These are phyloP conservation scores for Ciconia maguari DNA, from an alignment of 2,113 vertebrate species.

Conservation along the genomic window DNA sequence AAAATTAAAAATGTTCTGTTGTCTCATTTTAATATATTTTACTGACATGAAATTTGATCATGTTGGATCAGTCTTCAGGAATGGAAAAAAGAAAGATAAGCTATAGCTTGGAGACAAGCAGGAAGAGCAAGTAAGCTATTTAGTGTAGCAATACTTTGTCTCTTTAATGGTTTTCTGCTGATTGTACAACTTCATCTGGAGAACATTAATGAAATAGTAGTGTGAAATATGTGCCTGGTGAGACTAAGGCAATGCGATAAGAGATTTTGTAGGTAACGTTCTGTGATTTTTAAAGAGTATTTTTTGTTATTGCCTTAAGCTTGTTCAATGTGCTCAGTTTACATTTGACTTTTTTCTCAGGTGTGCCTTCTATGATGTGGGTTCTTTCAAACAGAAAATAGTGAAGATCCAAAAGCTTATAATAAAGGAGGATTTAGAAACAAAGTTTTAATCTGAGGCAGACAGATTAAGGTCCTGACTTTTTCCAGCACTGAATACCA, in stretches of 20 bases:
- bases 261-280: neutral
- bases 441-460: neutral
- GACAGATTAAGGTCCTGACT: neutral
- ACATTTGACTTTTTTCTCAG: neutral
- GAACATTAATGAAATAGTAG: neutral
- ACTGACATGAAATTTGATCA: neutral
- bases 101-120: neutral
- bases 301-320: neutral
- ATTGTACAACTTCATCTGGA: neutral
- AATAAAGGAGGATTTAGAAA: neutral
- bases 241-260: neutral
- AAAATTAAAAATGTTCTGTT: neutral
- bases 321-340: neutral
- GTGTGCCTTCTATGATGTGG: neutral
- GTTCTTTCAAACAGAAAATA: neutral
- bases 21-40: neutral
- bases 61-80: neutral
- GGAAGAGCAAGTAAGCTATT: neutral
- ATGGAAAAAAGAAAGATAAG: neutral
- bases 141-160: neutral
- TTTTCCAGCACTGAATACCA: neutral
- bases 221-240: neutral
- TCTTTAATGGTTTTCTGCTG: conserved; percentile 22
- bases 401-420: neutral
- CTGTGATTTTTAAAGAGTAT: neutral